Evolutionary conservation across 1,140 invertebrate species (phyloP).

Genomic region (Papilio aristodemus): DNA sequence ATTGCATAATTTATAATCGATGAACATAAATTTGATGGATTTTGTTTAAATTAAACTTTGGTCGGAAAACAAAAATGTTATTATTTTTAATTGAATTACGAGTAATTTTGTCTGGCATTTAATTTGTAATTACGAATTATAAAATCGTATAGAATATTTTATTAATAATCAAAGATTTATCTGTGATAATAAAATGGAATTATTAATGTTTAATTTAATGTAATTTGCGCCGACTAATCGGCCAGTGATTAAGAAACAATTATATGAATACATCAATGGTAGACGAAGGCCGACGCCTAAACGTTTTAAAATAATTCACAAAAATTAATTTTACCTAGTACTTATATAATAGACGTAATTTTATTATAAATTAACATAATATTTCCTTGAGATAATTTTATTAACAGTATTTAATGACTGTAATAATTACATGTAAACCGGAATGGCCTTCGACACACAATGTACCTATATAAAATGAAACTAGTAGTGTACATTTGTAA

Average conservation of each 20-base stretch:
- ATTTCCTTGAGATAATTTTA: conserved; percentile 60
- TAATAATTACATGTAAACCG: conserved; percentile 45
- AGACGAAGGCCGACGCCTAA: neutral
- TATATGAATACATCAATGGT: neutral
- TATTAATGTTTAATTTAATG: conserved; percentile 27
- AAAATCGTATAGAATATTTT: neutral
- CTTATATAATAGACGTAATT: conserved; percentile 40
- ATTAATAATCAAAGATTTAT: conserved; percentile 7
- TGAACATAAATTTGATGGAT: neutral
- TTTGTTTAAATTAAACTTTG: neutral
- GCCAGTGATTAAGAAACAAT: neutral
- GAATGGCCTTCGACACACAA: conserved; percentile 39
- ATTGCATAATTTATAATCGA: neutral
- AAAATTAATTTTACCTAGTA: conserved; percentile 27
- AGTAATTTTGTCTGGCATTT: neutral
- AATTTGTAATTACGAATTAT: neutral
- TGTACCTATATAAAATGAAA: conserved; percentile 37
- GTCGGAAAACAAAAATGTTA: neutral
- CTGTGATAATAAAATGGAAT: conserved; percentile 15
- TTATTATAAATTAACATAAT: conserved; percentile 50
- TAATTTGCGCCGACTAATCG: conserved; percentile 35
- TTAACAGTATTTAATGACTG: conserved; percentile 52
- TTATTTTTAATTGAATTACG: neutral
- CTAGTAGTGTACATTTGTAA: no score
- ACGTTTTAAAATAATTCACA: conserved; percentile 27